A percentile compares a stretch with the other conserved stretches of the same genome.
These are phyloP conservation scores for Phycodurus eques DNA, from an alignment of 2,113 vertebrate genomes.

Conservation along the genomic window DNA sequence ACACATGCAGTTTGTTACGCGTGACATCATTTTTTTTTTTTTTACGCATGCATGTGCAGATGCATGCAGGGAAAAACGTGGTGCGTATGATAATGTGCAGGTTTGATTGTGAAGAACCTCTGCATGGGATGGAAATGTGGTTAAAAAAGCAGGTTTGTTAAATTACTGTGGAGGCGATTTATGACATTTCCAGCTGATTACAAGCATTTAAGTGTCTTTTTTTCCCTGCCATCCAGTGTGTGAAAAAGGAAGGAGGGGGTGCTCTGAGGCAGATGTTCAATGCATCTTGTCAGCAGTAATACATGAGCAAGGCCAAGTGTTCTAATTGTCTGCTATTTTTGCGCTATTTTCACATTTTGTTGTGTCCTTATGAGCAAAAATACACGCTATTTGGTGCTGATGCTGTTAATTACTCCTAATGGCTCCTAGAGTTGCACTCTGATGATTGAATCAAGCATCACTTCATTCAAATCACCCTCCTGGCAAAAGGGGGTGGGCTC, in stretches of 20 bases:
- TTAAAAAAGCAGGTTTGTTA: background rate
- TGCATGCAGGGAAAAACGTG: constrained; percentile 19
- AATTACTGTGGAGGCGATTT: constrained; percentile 19
- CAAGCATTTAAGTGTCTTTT: constrained; percentile 14
- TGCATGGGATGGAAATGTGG: background rate
- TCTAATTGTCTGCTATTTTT: background rate
- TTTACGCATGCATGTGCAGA: constrained; percentile 5
- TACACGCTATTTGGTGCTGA: constrained; percentile 1
- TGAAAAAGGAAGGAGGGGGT: background rate
- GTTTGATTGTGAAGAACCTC: background rate
- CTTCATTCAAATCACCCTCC: constrained; percentile 34
- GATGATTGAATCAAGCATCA: constrained; percentile 61
- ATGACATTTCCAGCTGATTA: constrained; percentile 11
- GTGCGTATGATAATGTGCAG: background rate
- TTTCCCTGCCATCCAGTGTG: constrained; percentile 21
- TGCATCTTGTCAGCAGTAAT: constrained; percentile 24
- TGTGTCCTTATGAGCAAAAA: background rate
- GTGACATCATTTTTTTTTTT: constrained; percentile 42
- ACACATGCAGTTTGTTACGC: constrained; percentile 51
- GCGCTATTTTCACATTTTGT: background rate
- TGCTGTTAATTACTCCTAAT: constrained; percentile 70
- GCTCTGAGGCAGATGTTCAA: constrained; percentile 39
- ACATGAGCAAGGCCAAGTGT: constrained; percentile 21
- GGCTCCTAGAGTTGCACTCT: constrained; percentile 56
- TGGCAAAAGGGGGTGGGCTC: background rate